These are phyloP conservation scores for Cardiocondyla obscurior DNA, from an alignment of 1,140 invertebrate species.

Conservation along the genomic window DNA sequence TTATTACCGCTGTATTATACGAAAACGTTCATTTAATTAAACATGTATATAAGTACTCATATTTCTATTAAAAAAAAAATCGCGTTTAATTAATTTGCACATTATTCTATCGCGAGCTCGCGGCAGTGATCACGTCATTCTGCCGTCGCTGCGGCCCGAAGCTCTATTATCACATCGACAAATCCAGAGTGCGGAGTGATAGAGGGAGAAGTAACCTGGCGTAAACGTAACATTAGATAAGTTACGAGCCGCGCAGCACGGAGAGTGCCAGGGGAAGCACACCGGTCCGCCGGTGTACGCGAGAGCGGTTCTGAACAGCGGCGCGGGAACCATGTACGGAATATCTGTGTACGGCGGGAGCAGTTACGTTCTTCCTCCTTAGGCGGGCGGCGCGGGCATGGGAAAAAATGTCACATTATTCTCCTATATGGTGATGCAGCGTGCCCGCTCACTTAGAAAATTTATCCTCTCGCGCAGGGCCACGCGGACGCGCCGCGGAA, in stretches of 20 bases:
- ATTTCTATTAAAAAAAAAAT: slow-evolving; percentile 11
- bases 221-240: slow-evolving; percentile 72
- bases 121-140: background rate
- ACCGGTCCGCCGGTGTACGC: slow-evolving; percentile 17
- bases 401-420: slow-evolving; percentile 80
- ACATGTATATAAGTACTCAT: background rate
- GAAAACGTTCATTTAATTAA: background rate
- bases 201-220: slow-evolving; percentile 37
- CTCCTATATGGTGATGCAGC: slow-evolving; percentile 81
- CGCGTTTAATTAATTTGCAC: background rate
- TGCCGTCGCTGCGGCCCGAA: slow-evolving; percentile 16
- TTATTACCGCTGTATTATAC: background rate
- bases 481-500: slow-evolving; percentile 28
- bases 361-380: slow-evolving; percentile 68
- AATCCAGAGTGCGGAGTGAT: slow-evolving; percentile 52
- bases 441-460: slow-evolving; percentile 75
- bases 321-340: slow-evolving; percentile 76
- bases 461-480: slow-evolving; percentile 70
- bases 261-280: slow-evolving; percentile 29
- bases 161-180: slow-evolving; percentile 71
- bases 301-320: slow-evolving; percentile 45
- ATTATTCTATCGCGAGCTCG: slow-evolving; percentile 10
- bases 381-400: slow-evolving; percentile 55
- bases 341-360: slow-evolving; percentile 73
- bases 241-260: slow-evolving; percentile 57